Evolutionary conservation across 2,888 invertebrate species (phyloP).

Genomic region (Eubasilissa splendida): DNA sequence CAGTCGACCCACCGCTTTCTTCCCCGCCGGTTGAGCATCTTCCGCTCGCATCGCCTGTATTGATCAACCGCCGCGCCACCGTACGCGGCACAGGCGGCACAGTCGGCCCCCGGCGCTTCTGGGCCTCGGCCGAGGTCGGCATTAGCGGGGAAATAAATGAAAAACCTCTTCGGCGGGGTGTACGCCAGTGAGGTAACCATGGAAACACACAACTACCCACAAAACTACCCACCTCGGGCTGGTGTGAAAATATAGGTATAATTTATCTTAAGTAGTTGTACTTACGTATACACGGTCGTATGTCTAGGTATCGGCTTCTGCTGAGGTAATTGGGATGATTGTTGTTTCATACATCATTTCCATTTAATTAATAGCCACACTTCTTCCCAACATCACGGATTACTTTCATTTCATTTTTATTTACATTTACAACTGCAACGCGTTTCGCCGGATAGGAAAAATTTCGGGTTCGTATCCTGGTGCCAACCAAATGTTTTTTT

Average conservation of each 20-base stretch:
- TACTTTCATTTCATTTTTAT: no score
- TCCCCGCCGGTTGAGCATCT: not conserved
- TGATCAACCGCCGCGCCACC: conserved; percentile 5
- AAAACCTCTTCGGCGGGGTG: conserved; percentile 22
- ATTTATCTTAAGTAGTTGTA: not conserved
- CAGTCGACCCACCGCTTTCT: conserved; percentile 17
- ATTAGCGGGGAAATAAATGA: conserved; percentile 9
- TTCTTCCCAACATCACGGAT: no score
- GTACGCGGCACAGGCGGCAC: conserved; percentile 4
- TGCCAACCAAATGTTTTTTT: no score
- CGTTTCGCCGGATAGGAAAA: no score
- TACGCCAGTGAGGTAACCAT: conserved; percentile 55
- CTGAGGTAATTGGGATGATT: no score
- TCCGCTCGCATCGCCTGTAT: not conserved
- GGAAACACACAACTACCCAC: conserved; percentile 56
- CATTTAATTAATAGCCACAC: no score
- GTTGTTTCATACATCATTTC: no score
- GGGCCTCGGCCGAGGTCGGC: not conserved
- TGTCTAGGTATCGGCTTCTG: no score
- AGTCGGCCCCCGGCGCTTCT: conserved; percentile 10
- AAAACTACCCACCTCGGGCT: conserved; percentile 38
- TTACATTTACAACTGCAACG: no score
- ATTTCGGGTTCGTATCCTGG: no score
- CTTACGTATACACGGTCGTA: no score
- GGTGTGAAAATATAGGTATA: conserved; percentile 32